These are phyloP conservation scores for Drosophila stalkeri DNA, from an alignment of 2,888 invertebrate species.

Conservation along the genomic window DNA sequence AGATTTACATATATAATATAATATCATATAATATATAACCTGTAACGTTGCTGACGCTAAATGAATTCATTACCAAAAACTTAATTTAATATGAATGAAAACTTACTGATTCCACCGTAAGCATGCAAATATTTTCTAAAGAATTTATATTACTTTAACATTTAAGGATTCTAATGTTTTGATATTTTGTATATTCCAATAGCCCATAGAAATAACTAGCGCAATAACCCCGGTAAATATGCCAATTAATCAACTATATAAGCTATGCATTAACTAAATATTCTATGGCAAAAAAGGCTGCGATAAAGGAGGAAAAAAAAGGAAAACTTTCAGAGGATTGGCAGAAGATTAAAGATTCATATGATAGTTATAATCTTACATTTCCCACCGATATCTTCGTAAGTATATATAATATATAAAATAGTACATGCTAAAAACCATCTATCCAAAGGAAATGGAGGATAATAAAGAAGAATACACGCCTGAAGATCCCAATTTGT, in stretches of 20 bases:
- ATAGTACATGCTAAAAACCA: background rate
- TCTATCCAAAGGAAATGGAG: background rate
- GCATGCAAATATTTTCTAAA: background rate
- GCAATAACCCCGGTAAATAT: background rate
- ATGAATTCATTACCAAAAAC: background rate
- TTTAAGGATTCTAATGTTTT: background rate
- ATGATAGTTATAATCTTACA: background rate
- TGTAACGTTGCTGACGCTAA: background rate
- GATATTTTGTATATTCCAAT: background rate
- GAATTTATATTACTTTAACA: background rate
- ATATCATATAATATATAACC: too few relatives aligned
- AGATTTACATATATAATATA: too few relatives aligned
- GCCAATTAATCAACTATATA: background rate
- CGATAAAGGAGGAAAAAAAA: background rate
- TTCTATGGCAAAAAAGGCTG: background rate
- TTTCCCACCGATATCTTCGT: background rate
- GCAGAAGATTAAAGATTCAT: background rate
- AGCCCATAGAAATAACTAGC: background rate
- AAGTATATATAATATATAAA: background rate
- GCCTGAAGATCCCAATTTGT: slow-evolving; percentile 27
- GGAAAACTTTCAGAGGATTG: background rate
- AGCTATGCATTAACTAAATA: background rate
- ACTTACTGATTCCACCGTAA: too few relatives aligned
- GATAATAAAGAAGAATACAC: background rate
- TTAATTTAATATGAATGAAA: too few relatives aligned